Conservation (phyloP, 2,888 invertebrate genomes). For the Laspeyria flexula region DNA sequence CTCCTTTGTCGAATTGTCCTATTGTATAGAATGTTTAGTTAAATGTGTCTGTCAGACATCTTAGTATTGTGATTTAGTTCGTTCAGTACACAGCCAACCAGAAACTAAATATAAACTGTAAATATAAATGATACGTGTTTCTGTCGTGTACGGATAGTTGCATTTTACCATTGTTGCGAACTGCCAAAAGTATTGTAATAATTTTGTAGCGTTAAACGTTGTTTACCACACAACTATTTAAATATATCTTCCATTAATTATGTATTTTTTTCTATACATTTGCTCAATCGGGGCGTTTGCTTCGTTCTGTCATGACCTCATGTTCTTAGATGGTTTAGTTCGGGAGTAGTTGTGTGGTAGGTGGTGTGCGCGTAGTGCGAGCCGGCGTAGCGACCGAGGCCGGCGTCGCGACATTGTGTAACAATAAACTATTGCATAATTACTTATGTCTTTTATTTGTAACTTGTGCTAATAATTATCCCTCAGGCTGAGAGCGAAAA, state of each 20-base stretch:
- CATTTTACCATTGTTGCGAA: constrained; percentile 84
- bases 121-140: constrained; percentile 75
- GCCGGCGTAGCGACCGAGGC: constrained; percentile 59
- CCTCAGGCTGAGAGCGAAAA: no score
- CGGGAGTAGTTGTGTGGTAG: constrained; percentile 42
- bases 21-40: constrained; percentile 66
- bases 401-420: constrained; percentile 71
- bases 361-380: constrained; percentile 50
- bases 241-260: constrained; percentile 9
- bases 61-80: constrained; percentile 60
- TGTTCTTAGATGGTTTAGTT: constrained; percentile 21
- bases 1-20: constrained; percentile 47
- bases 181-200: constrained; percentile 84
- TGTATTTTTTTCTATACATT: constrained; percentile 9
- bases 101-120: constrained; percentile 65
- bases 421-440: constrained; percentile 84
- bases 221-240: constrained; percentile 44
- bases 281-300: constrained; percentile 23
- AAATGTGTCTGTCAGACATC: constrained; percentile 45
- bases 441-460: constrained; percentile 50
- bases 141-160: constrained; percentile 75
- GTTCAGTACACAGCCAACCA: constrained; percentile 48
- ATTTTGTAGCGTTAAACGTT: constrained; percentile 69
- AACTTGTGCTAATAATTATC: not conserved
- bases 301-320: constrained; percentile 11